These are phyloP conservation scores for Proteles cristata DNA, from an alignment of 2,113 vertebrate species.

Conservation along the genomic window DNA sequence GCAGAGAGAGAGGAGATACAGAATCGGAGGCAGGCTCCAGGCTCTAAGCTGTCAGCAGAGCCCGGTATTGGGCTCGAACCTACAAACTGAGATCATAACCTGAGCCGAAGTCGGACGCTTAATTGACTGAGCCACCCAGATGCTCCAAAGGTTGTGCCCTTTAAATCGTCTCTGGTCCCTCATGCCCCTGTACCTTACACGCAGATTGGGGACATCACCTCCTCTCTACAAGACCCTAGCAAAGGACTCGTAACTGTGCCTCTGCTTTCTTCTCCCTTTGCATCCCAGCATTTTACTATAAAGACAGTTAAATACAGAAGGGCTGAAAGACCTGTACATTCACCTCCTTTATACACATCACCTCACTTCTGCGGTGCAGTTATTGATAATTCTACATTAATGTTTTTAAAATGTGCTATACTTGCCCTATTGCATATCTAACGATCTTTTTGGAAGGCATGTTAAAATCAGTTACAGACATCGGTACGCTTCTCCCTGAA, in stretches of 20 bases:
- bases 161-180: neutral
- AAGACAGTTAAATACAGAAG: neutral
- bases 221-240: fast-evolving
- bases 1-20: too few species aligned
- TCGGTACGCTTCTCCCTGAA: neutral
- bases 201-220: neutral
- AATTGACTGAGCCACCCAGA: too few species aligned
- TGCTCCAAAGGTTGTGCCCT: neutral
- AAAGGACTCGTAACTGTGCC: neutral
- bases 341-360: neutral
- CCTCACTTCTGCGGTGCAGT: neutral
- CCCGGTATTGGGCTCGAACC: too few species aligned
- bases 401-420: neutral
- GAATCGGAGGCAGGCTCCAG: too few species aligned
- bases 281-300: neutral
- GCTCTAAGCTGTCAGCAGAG: too few species aligned
- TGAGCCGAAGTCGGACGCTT: too few species aligned
- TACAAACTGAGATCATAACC: too few species aligned
- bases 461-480: neutral
- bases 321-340: neutral
- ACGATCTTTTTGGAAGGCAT: neutral
- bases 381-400: neutral
- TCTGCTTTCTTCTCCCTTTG: neutral
- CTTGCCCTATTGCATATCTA: neutral
- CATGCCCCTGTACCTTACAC: neutral